Percentiles rank a stretch among this genome's conserved stretches.
phyloP scores from a whole-genome alignment of 2,113 vertebrate species.

The Ageneiosus marmoratus region DNA sequence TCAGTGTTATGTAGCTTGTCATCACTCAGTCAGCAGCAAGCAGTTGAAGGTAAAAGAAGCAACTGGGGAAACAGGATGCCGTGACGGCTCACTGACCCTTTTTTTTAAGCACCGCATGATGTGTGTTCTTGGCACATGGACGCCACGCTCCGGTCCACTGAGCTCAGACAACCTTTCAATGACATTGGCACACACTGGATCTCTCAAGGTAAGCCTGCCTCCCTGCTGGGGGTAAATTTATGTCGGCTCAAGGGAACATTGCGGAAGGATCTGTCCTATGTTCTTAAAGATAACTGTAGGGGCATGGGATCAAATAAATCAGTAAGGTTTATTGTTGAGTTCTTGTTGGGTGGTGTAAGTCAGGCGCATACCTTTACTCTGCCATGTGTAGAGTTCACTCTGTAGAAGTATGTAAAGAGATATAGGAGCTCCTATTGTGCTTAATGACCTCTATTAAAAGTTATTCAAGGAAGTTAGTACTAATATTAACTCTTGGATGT shows the following conservation, averaged over 20 bases:
- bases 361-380: not conserved
- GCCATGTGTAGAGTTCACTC: slow-evolving; percentile 7
- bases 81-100: slow-evolving; percentile 28
- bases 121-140: slow-evolving; percentile 25
- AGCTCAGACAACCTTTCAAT: slow-evolving; percentile 55
- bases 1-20: slow-evolving; percentile 29
- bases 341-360: slow-evolving; percentile 4
- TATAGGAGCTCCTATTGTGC: not conserved
- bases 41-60: slow-evolving; percentile 10
- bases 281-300: not conserved
- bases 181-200: slow-evolving; percentile 51
- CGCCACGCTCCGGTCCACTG: not conserved
- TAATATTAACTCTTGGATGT: not conserved
- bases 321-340: slow-evolving; percentile 1
- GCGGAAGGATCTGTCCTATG: not conserved
- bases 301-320: not conserved
- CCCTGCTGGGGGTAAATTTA: slow-evolving; percentile 8
- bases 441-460: not conserved
- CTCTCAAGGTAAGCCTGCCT: slow-evolving; percentile 43
- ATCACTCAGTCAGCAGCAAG: slow-evolving; percentile 26
- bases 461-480: too few relatives aligned
- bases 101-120: not conserved
- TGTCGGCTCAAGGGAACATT: not conserved
- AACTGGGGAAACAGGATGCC: not conserved
- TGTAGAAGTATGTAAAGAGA: not conserved